Conservation (phyloP, 2,113 vertebrate species). For the Sardina pilchardus region DNA sequence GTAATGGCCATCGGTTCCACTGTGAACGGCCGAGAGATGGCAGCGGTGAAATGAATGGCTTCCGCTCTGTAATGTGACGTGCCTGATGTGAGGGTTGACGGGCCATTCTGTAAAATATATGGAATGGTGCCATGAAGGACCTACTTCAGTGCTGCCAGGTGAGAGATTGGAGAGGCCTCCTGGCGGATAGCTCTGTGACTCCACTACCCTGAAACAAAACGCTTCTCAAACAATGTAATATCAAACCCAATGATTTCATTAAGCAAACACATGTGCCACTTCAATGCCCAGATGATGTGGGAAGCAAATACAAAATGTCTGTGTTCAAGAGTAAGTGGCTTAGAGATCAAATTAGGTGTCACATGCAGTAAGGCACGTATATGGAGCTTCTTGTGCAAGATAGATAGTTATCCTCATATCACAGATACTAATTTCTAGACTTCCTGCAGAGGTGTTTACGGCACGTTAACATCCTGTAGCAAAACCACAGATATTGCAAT, state of each 20-base stretch:
- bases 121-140: not conserved
- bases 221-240: not conserved
- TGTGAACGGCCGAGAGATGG: constrained; percentile 19
- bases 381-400: not conserved
- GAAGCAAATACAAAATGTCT: not conserved
- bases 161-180: not conserved
- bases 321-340: not conserved
- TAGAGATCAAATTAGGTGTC: too few relatives aligned
- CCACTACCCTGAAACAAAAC: not conserved
- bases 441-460: not conserved
- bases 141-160: not conserved
- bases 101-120: not conserved
- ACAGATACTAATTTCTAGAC: not conserved
- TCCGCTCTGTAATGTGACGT: constrained; percentile 30
- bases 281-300: not conserved
- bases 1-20: constrained; percentile 32
- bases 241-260: not conserved
- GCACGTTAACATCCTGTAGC: not conserved
- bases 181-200: not conserved
- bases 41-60: constrained; percentile 25
- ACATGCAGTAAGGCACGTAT: not conserved
- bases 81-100: not conserved
- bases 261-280: not conserved
- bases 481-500: not conserved
- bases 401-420: not conserved